These are phyloP conservation scores for Uria lomvia DNA, from an alignment of 2,113 vertebrate genomes.

Conservation along the genomic window DNA sequence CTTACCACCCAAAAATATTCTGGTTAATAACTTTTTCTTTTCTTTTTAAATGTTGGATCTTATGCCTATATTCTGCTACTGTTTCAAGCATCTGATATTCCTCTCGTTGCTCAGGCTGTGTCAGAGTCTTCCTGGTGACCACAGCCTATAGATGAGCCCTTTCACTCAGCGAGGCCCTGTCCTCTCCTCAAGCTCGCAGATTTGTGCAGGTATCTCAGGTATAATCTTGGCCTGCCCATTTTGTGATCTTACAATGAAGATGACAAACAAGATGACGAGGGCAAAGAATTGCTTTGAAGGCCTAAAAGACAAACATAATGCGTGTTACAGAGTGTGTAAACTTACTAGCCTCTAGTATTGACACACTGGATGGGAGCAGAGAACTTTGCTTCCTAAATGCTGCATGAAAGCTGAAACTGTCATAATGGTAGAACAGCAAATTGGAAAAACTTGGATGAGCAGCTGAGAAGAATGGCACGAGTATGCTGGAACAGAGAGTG, in stretches of 20 bases:
- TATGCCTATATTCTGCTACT: not conserved
- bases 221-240: not conserved
- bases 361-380: not conserved
- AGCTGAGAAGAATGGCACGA: not conserved
- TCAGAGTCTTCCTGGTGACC: not conserved
- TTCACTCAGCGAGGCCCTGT: not conserved
- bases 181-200: not conserved
- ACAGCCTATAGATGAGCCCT: not conserved
- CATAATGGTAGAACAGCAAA: not conserved
- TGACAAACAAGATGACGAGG: not conserved
- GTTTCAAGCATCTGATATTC: not conserved
- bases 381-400: not conserved
- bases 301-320: not conserved
- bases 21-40: not conserved
- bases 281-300: not conserved
- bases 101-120: rapidly evolving
- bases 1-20: not conserved
- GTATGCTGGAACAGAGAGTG: not conserved
- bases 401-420: not conserved
- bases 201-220: not conserved
- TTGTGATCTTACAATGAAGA: not conserved
- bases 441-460: not conserved
- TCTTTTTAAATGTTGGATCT: not conserved
- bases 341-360: not conserved
- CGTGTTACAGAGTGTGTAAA: not conserved